Evolutionary conservation across 1,140 invertebrate genomes (phyloP).

Genomic region (Drosophila nannoptera): DNA sequence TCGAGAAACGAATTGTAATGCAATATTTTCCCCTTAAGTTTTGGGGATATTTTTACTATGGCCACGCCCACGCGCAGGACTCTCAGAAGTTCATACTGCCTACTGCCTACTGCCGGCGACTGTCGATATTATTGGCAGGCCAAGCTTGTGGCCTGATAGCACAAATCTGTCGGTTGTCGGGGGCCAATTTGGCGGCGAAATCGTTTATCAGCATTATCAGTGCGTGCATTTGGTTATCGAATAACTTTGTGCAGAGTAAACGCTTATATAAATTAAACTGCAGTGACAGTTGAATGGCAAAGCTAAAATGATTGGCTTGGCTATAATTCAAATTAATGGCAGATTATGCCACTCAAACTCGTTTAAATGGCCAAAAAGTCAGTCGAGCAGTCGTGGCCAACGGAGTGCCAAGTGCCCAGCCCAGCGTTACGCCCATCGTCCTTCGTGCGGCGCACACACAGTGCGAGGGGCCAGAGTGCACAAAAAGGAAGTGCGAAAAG

Average conservation of each 20-base stretch:
- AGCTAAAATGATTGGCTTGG: conserved; percentile 67
- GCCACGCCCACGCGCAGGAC: too few relatives aligned
- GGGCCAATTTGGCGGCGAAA: conserved; percentile 12
- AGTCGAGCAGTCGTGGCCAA: conserved; percentile 51
- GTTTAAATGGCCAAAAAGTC: conserved; percentile 73
- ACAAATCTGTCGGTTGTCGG: conserved; percentile 6
- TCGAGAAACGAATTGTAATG: too few relatives aligned
- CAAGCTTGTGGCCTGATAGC: conserved; percentile 3
- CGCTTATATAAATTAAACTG: conserved; percentile 57
- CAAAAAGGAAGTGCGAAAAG: conserved; percentile 6
- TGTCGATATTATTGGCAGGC: not conserved
- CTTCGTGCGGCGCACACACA: conserved; percentile 45
- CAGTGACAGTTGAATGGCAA: conserved; percentile 67
- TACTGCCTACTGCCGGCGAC: too few relatives aligned
- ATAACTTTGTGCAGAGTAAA: conserved; percentile 17
- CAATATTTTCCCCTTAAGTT: too few relatives aligned
- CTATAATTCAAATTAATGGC: conserved; percentile 78
- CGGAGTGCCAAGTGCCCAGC: conserved; percentile 55
- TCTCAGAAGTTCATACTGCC: too few relatives aligned
- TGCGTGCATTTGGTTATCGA: conserved; percentile 38
- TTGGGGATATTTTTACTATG: too few relatives aligned
- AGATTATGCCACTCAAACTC: conserved; percentile 73
- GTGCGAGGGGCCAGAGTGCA: conserved; percentile 29
- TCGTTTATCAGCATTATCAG: conserved; percentile 48
- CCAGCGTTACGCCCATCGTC: conserved; percentile 10